Conservation (phyloP, 2,888 invertebrate genomes). For the Hemithea aestivaria region DNA sequence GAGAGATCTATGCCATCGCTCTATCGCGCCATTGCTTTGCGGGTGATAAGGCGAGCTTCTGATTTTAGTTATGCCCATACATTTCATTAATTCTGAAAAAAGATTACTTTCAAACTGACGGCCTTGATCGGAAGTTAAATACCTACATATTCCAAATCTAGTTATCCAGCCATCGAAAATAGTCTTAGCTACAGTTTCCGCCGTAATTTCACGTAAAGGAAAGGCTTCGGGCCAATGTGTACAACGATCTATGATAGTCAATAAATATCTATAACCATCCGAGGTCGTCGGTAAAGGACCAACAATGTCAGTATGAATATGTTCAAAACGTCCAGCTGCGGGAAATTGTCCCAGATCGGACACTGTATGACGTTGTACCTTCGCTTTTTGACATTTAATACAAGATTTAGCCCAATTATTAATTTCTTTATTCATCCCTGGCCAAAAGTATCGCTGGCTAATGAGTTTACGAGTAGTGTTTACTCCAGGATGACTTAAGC, state of each 20-base stretch:
- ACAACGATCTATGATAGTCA: slow-evolving; percentile 3
- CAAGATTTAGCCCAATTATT: slow-evolving; percentile 12
- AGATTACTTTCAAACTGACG: slow-evolving; percentile 21
- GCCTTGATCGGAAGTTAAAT: slow-evolving; percentile 25
- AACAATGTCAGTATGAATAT: slow-evolving; percentile 7
- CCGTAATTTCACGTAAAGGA: slow-evolving; percentile 19
- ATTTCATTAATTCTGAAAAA: too few species aligned
- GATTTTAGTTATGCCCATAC: too few species aligned
- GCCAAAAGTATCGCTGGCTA: slow-evolving; percentile 11
- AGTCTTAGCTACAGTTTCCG: slow-evolving; percentile 31
- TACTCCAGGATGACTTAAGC: slow-evolving; percentile 22
- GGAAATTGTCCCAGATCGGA: slow-evolving; percentile 1
- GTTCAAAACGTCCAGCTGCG: slow-evolving; percentile 1
- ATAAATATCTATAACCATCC: slow-evolving; percentile 2
- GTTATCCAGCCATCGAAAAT: slow-evolving; percentile 27
- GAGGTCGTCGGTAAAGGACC: slow-evolving; percentile 1
- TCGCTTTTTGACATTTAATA: slow-evolving; percentile 11
- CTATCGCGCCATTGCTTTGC: too few species aligned
- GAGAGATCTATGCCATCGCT: too few species aligned
- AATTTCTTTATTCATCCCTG: slow-evolving; percentile 15
- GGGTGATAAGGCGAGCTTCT: too few species aligned
- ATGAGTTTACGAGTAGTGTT: slow-evolving; percentile 6
- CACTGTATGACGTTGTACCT: slow-evolving; percentile 4
- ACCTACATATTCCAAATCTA: slow-evolving; percentile 24
- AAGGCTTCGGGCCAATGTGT: slow-evolving; percentile 4